Evolutionary conservation across 2,113 vertebrate species (phyloP), one percentile per base, ranked within the genome.

Genomic region (Brienomyrus brachyistius): DNA sequence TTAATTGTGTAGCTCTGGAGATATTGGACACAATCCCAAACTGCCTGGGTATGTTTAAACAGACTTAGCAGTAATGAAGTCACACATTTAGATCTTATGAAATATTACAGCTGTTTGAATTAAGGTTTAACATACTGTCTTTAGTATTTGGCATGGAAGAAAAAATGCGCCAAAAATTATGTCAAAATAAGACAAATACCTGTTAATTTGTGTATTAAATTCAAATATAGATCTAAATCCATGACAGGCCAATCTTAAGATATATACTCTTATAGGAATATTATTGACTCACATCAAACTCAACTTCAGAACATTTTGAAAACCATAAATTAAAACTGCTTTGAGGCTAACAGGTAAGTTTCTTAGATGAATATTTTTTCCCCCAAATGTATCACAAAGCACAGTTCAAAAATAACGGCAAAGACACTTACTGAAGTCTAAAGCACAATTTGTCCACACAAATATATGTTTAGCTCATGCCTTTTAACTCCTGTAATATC

Each of bases 21-120:
- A 51, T n/a, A 84, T 87, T 90, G 84, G 83, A 54, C 59, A 87
- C 45, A 85, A 74, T 90, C 27, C 59, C 82, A 90, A 52, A 86
- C 48, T 70, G 45, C 23, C 89, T 66, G 5, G 23, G 59, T 74
- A 62, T 90, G 83, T 52, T 90, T 87, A 90, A 87, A 87, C 87
- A 87, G 86, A 51, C 70, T 90, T 90, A 87, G 86, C 86, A 90
- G 51, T 77, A 40, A 77, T 40, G 31, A 77, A 77, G 70, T 19
- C 13, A 77, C 5, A 77, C 31, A 40, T 40, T 43, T 35, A 35
- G 31, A 19, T 40, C 17, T 19, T 80, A 7, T 43, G 62, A 80
- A 80, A 40, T 80, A 80, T 80, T 80, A 80, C 35, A 80, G 74
- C 35, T 80, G 74, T 43, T 17, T 80, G 74, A 80, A 43, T 80